Conservation (phyloP, 2,888 invertebrate genomes). For the Phoenoteleia sp. region DNA sequence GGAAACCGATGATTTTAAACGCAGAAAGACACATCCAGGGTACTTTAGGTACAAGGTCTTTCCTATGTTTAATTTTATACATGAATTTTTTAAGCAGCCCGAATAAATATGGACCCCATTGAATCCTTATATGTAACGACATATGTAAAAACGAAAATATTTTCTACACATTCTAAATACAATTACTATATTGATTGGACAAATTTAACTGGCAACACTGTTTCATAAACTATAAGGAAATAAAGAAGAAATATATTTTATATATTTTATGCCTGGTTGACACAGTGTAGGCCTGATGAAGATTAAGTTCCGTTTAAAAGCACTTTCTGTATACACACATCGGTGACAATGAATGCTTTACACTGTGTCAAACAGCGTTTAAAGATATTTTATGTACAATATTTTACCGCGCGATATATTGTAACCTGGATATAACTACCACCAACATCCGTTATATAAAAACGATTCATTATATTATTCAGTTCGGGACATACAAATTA, state of each 20-base stretch:
- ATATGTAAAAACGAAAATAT: conserved; percentile 33
- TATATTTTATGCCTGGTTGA: conserved; percentile 56
- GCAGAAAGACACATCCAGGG: background rate
- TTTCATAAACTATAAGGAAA: conserved; percentile 49
- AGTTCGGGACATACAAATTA: conserved; percentile 17
- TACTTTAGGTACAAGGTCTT: background rate
- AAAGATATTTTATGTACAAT: conserved; percentile 54
- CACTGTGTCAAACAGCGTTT: conserved; percentile 38
- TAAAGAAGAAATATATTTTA: conserved; percentile 59
- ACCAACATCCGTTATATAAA: conserved; percentile 30
- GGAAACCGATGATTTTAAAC: too few species aligned
- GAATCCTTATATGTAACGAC: conserved; percentile 27
- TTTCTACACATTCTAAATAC: conserved; percentile 36
- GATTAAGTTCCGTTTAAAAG: too few species aligned
- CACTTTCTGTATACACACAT: too few species aligned
- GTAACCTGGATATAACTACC: conserved; percentile 35
- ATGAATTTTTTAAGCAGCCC: conserved; percentile 12
- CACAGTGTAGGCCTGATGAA: background rate
- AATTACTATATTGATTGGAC: conserved; percentile 31
- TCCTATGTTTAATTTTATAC: conserved; percentile 10
- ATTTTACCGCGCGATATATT: conserved; percentile 55
- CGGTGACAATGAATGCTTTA: too few species aligned
- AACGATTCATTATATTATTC: conserved; percentile 14
- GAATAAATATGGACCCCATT: background rate
- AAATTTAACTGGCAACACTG: conserved; percentile 37